phyloP scores from a whole-genome alignment of 2,888 invertebrate species.

The Pyrocoelia pectoralis region DNA sequence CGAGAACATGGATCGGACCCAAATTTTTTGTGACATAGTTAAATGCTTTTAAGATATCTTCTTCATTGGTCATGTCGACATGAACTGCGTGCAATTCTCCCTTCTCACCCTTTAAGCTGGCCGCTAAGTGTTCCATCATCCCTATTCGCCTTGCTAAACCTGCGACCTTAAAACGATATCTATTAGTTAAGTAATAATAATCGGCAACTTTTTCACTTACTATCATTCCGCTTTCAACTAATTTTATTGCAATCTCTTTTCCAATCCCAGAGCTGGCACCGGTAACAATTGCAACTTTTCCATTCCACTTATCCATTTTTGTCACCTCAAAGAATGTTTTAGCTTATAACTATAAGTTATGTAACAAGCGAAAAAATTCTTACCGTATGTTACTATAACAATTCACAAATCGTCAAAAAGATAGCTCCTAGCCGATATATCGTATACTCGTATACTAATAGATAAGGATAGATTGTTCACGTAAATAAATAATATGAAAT shows the following conservation, averaged over 20 bases:
- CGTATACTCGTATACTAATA: no score
- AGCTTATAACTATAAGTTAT: no score
- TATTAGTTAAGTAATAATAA: no score
- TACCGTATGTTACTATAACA: no score
- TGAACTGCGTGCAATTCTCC: background rate
- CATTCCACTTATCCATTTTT: background rate
- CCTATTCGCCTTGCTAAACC: background rate
- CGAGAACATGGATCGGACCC: constrained; percentile 36
- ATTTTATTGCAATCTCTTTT: background rate
- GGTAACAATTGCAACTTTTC: constrained; percentile 3
- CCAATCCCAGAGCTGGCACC: background rate
- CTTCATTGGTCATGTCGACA: constrained; percentile 32
- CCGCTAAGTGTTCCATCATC: background rate
- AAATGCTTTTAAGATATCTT: constrained; percentile 35
- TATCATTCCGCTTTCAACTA: background rate
- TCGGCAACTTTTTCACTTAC: no score
- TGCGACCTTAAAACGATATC: background rate
- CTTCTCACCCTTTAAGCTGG: background rate
- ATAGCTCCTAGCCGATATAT: no score
- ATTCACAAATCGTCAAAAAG: no score
- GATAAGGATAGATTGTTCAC: no score
- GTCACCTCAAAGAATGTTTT: no score
- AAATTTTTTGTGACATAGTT: constrained; percentile 33
- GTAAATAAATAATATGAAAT: no score
- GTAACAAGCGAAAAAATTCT: no score